phyloP scores from a whole-genome alignment of 2,797 vertebrate genomes.

The Ficedula albicollis region DNA sequence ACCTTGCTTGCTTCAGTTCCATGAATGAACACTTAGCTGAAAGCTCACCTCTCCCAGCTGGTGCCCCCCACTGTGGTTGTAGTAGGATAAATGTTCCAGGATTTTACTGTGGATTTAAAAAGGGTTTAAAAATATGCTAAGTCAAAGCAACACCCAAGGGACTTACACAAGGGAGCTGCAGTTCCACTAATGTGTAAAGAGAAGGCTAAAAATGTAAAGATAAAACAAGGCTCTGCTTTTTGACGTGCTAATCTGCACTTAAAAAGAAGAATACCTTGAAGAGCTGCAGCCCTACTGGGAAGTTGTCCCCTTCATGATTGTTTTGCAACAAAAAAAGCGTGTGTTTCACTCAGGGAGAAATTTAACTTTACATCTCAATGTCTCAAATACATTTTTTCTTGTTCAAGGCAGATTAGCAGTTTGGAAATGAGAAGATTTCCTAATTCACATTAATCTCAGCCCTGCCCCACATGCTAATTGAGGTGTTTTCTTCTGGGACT shows the following conservation, averaged over 20 bases:
- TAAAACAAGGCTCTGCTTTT: background rate
- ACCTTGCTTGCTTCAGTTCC: background rate
- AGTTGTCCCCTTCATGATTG: background rate
- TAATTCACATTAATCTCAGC: background rate
- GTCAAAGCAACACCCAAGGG: background rate
- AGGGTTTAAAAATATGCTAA: background rate
- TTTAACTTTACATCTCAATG: background rate
- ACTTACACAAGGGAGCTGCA: background rate
- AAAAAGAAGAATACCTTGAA: conserved; percentile 7
- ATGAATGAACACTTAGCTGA: background rate
- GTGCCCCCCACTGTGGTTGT: background rate
- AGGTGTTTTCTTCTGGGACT: background rate
- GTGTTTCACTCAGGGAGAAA: background rate
- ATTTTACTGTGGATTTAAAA: background rate
- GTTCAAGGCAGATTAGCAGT: background rate
- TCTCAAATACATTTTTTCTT: background rate
- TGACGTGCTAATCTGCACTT: background rate
- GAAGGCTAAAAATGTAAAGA: conserved; percentile 1
- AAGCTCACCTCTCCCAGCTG: background rate
- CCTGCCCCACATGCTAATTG: background rate
- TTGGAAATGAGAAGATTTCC: background rate
- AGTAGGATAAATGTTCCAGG: background rate
- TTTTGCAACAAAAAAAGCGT: background rate
- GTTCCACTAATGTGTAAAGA: background rate
- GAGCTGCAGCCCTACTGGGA: background rate